Evolutionary conservation across 2,888 invertebrate genomes (phyloP).

Genomic region (Abrostola triplasia): DNA sequence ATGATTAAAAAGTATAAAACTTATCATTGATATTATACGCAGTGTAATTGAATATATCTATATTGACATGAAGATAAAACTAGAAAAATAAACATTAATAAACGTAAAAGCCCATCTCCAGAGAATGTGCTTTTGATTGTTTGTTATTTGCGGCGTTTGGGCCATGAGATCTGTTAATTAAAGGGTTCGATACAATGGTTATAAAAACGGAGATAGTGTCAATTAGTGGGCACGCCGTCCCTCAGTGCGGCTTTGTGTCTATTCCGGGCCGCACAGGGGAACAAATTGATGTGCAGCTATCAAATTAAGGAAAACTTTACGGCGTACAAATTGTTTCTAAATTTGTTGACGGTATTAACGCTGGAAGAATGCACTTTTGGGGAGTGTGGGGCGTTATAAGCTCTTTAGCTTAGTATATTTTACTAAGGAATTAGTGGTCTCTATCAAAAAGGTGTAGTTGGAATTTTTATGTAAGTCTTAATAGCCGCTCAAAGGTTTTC

Average conservation of each 20-base stretch:
- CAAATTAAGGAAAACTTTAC: conserved; percentile 69
- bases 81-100: conserved; percentile 28
- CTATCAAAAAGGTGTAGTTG: conserved; percentile 12
- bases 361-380: conserved; percentile 36
- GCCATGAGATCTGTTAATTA: conserved; percentile 77
- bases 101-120: conserved; percentile 57
- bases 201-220: conserved; percentile 77
- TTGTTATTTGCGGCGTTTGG: conserved; percentile 64
- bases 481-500: background rate
- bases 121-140: conserved; percentile 70
- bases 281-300: conserved; percentile 73
- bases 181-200: conserved; percentile 73
- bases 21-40: too few relatives aligned
- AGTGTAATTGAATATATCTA: too few relatives aligned
- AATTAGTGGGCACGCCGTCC: conserved; percentile 69
- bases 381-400: conserved; percentile 9
- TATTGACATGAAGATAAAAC: background rate
- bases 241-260: conserved; percentile 67
- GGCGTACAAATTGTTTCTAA: conserved; percentile 68
- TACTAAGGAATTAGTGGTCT: conserved; percentile 21
- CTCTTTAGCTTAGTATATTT: conserved; percentile 18
- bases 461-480: conserved; percentile 10
- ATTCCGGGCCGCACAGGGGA: conserved; percentile 60
- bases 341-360: conserved; percentile 48
- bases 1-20: too few relatives aligned